Evolutionary conservation across 37 sponge, comb jelly and placozoan species (phyloP).

Genomic region (Eunapius fragilis): DNA sequence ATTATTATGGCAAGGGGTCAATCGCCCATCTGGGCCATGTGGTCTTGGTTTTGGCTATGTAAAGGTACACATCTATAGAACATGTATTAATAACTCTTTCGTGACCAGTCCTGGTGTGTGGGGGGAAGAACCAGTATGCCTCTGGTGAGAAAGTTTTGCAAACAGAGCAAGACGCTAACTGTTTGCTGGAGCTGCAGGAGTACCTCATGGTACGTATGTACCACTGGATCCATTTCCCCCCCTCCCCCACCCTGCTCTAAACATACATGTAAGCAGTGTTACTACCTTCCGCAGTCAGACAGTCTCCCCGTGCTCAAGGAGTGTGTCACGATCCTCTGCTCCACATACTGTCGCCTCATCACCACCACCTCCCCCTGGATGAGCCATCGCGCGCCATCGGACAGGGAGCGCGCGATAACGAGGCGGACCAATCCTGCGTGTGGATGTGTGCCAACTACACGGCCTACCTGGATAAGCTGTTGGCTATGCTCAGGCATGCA

Average conservation of each 20-base stretch:
- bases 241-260: too few relatives aligned
- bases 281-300: background rate
- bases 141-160: conserved; percentile 1
- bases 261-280: too few relatives aligned
- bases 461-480: conserved; percentile 4
- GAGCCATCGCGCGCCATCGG: background rate
- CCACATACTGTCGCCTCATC: conserved; percentile 26
- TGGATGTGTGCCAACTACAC: conserved; percentile 55
- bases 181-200: conserved; percentile 50
- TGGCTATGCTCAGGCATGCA: conserved; percentile 10
- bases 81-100: too few relatives aligned
- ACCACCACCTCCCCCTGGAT: conserved; percentile 26
- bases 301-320: conserved; percentile 13
- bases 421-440: background rate
- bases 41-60: too few relatives aligned
- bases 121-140: too few relatives aligned
- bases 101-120: too few relatives aligned
- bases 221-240: too few relatives aligned
- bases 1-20: too few relatives aligned
- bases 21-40: too few relatives aligned
- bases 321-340: conserved; percentile 4
- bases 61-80: too few relatives aligned
- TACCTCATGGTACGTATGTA: conserved; percentile 39
- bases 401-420: background rate
- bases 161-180: conserved; percentile 54